These are phyloP conservation scores for Menidia beryllina DNA, from an alignment of 2,113 vertebrate species.

Conservation along the genomic window DNA sequence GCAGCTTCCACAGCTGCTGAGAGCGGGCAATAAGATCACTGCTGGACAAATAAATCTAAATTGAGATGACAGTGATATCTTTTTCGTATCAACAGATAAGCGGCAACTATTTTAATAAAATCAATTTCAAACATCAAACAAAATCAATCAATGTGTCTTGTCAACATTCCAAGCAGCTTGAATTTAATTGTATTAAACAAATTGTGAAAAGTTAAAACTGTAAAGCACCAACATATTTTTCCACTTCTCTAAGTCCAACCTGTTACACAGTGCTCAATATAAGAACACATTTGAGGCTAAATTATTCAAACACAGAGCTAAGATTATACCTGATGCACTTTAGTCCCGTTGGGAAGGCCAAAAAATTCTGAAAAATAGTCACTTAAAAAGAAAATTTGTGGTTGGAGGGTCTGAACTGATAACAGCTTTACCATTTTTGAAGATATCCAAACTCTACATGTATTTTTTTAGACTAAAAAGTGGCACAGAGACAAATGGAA, in stretches of 20 bases:
- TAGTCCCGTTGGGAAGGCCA: background rate
- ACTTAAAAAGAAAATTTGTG: background rate
- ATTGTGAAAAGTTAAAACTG: too few relatives aligned
- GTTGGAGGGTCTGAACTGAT: background rate
- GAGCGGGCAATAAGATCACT: background rate
- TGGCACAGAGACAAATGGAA: conserved; percentile 10
- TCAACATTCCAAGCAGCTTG: too few relatives aligned
- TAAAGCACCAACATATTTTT: background rate
- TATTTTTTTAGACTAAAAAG: conserved; percentile 16
- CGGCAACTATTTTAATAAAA: background rate
- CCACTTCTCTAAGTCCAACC: too few relatives aligned
- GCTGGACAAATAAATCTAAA: background rate
- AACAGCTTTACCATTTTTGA: background rate
- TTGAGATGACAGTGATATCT: background rate
- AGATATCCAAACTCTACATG: background rate
- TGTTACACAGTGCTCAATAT: background rate
- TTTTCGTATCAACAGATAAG: background rate
- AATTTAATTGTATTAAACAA: too few relatives aligned
- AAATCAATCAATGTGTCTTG: too few relatives aligned
- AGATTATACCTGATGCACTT: background rate
- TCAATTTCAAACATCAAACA: too few relatives aligned
- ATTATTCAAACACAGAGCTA: background rate
- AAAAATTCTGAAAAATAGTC: background rate
- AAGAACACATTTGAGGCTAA: background rate
- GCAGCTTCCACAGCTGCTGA: too few relatives aligned